Base-by-base conservation (phyloP, 1,140 invertebrate genomes). In the Phocides pigmalion region DNA sequence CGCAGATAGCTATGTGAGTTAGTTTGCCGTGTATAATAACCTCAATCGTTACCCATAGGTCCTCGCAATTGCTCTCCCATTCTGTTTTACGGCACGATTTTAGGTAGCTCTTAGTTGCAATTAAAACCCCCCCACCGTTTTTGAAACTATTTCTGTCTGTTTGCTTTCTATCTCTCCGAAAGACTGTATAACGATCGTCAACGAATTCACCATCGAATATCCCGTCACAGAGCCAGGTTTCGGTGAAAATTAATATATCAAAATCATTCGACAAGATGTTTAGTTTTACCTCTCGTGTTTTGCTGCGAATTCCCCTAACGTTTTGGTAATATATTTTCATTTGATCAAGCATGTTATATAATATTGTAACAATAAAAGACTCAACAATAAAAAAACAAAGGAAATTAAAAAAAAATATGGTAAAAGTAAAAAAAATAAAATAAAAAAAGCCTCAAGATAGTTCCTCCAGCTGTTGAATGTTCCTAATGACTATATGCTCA, bases 301-400 rank as follows among this genome's bases (percentile, higher is more conserved):
- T 54, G 12, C 17, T 54, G 0, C 51, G 37, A 0, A 42, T 25
- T 16, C 51, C 51, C 51, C 53, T 44, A 14, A 58, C 9, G 28
- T 58, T 58, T 44, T 58, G 53, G 44, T 58, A 58, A 12, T 44
- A 58, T 25, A 58, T 2, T 42, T 44, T 42, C 0, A 58, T 14
- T 28, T 17, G 0, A 6, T 44, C 17, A 32, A 16, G 32, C 9
- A 58, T 44, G n/a, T 25, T 25, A 11, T 0, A 47, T 12, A 25
- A 25, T 25, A 20, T 17, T 20, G 20, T 11, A 14, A 22, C 39
- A 12, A 41, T 16, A 15, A 16, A 5, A 41, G 15, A 41, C 15
- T 41, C 39, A 35, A 9, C 2, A 17, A 39, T 4, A 14, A 53
- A 20, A n/a, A 37, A 2, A 50, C 3, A 17, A 50, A 28, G n/a